A percentile compares a stretch with the other conserved stretches of the same genome.
phyloP scores from a whole-genome alignment of 2,888 invertebrate species.

The Torymus texanus region DNA sequence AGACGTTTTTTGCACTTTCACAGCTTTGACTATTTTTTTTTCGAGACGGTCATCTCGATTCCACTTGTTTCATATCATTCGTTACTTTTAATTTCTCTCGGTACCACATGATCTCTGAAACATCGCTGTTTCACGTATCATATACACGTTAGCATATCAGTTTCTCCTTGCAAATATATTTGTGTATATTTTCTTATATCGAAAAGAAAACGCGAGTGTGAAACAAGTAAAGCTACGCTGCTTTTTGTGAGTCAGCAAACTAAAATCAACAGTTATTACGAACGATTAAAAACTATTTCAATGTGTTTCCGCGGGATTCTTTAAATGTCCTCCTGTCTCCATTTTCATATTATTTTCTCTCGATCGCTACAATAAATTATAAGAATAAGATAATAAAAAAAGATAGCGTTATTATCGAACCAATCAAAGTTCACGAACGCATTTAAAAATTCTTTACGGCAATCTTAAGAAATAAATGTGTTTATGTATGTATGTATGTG shows the following conservation, averaged over 20 bases:
- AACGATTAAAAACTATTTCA: constrained; percentile 52
- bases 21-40: constrained; percentile 56
- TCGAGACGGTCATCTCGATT: constrained; percentile 44
- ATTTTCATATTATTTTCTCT: constrained; percentile 24
- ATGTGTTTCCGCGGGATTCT: constrained; percentile 48
- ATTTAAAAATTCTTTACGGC: constrained; percentile 37
- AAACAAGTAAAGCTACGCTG: constrained; percentile 54
- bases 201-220: constrained; percentile 51
- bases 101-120: constrained; percentile 42
- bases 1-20: constrained; percentile 52
- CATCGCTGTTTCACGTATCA: constrained; percentile 36
- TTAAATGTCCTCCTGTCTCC: constrained; percentile 55
- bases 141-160: constrained; percentile 38
- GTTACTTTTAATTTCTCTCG: constrained; percentile 49
- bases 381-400: constrained; percentile 55
- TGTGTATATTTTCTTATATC: constrained; percentile 46
- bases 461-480: constrained; percentile 42
- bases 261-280: constrained; percentile 53
- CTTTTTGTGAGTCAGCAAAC: constrained; percentile 43
- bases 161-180: constrained; percentile 44
- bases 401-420: constrained; percentile 27
- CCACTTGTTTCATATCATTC: constrained; percentile 45
- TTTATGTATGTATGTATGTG: no score
- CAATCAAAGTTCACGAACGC: constrained; percentile 45
- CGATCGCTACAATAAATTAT: constrained; percentile 58